These are phyloP conservation scores for Anguilla anguilla DNA, from an alignment of 2,797 vertebrate species.

Conservation along the genomic window DNA sequence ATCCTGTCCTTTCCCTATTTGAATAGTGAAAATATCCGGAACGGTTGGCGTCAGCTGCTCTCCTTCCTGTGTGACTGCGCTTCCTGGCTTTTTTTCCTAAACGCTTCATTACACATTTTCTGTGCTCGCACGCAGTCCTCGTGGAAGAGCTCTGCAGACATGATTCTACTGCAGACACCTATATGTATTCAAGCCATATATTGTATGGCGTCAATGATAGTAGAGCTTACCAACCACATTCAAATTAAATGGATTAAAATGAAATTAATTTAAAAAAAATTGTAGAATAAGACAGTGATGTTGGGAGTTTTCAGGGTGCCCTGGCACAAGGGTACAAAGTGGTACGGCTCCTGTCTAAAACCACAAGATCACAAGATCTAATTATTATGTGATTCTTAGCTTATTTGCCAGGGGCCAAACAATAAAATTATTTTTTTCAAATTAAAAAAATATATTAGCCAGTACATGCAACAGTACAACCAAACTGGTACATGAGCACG, in stretches of 20 bases:
- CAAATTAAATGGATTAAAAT: not conserved
- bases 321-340: not conserved
- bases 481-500: not conserved
- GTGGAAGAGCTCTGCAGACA: conserved; percentile 14
- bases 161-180: not conserved
- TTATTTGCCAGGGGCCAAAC: not conserved
- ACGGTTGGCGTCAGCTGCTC: not conserved
- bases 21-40: conserved; percentile 29
- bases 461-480: not conserved
- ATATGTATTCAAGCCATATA: not conserved
- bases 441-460: not conserved
- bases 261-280: not conserved
- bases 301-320: not conserved
- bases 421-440: not conserved
- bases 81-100: not conserved
- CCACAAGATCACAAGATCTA: not conserved
- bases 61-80: conserved; percentile 12
- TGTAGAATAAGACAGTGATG: not conserved
- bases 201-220: not conserved
- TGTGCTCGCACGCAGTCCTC: not conserved
- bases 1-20: conserved; percentile 44
- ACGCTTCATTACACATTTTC: conserved; percentile 24
- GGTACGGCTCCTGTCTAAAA: not conserved
- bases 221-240: not conserved
- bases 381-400: not conserved